A percentile compares a stretch with the other conserved stretches of the same genome.
Evolutionary conservation across 2,797 vertebrate species (phyloP).

Genomic region (Arnoldichthys spilopterus): DNA sequence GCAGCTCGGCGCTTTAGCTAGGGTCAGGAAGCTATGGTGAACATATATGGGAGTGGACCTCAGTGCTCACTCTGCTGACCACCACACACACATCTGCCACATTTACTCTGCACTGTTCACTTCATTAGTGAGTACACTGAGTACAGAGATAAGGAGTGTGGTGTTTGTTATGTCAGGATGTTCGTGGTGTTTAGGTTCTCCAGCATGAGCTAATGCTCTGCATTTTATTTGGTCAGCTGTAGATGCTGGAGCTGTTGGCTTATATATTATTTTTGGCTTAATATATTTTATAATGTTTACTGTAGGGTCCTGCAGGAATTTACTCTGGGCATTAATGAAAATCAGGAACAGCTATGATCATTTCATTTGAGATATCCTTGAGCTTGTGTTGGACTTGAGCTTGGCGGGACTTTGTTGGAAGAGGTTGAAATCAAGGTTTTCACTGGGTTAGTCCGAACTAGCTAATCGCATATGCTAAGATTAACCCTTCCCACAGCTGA

Average conservation of each 20-base stretch:
- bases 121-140: constrained; percentile 63
- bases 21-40: constrained; percentile 27
- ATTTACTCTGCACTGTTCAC: constrained; percentile 65
- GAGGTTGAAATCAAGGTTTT: too few species aligned
- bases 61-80: constrained; percentile 50
- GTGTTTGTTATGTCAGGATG: constrained; percentile 64
- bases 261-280: too few species aligned
- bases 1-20: constrained; percentile 66
- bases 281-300: neutral
- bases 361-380: neutral
- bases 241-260: too few species aligned
- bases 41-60: neutral
- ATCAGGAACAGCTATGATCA: neutral
- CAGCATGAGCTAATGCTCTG: neutral
- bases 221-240: neutral
- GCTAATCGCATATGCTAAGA: too few species aligned
- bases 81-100: constrained; percentile 69
- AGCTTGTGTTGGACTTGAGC: neutral
- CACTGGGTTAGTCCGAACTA: too few species aligned
- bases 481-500: too few species aligned
- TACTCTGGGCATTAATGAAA: neutral
- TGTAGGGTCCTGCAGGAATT: neutral
- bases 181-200: neutral
- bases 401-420: too few species aligned
- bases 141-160: constrained; percentile 53